These are phyloP conservation scores for Lepidonotus clava DNA, from an alignment of 2,888 invertebrate species.

Conservation along the genomic window DNA sequence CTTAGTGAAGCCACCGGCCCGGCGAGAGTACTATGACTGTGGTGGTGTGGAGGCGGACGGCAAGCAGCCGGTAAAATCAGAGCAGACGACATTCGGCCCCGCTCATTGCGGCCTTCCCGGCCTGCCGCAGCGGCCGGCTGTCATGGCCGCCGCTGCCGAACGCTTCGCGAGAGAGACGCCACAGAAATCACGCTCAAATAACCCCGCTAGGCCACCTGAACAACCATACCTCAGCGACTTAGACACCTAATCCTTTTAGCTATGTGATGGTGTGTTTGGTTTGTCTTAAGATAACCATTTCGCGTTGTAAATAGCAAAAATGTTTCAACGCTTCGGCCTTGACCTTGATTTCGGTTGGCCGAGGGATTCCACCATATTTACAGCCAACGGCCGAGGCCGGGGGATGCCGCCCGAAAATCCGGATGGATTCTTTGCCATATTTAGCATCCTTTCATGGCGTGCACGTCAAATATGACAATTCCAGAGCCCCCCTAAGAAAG, in stretches of 20 bases:
- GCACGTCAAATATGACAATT: no score
- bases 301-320: conserved; percentile 17
- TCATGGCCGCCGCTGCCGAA: conserved; percentile 11
- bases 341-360: background rate
- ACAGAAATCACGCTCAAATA: background rate
- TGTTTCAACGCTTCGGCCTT: background rate
- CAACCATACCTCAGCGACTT: background rate
- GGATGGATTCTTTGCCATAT: no score
- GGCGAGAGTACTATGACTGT: no score
- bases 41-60: background rate
- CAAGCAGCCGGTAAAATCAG: no score
- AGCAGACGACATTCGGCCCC: conserved; percentile 4
- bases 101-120: conserved; percentile 21
- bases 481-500: no score
- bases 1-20: no score
- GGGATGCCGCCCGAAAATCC: no score
- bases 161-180: background rate
- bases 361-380: background rate
- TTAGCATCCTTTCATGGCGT: no score
- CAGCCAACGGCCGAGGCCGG: background rate
- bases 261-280: background rate
- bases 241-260: background rate
- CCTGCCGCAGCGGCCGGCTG: conserved; percentile 10
- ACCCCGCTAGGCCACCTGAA: background rate
- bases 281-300: background rate